Base-by-base conservation (phyloP, 2,113 vertebrate species). In the Aegotheles bennettii region DNA sequence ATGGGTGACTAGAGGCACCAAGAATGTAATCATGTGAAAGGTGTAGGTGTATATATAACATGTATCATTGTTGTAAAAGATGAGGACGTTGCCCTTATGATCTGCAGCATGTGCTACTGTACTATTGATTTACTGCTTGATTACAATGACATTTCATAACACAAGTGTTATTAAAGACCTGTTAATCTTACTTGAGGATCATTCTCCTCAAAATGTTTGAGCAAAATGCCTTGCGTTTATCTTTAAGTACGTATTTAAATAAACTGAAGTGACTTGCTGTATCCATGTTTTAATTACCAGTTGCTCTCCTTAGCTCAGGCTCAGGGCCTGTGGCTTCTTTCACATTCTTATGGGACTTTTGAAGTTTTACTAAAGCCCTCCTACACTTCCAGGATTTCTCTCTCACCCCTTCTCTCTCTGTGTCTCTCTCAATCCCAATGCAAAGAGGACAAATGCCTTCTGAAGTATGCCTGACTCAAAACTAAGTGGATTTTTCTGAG, bases 121-220 rank as follows among this genome's bases (percentile, higher is more conserved):
- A 18, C 64, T 87, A 81, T 94, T 92, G 93, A 95, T 96, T 96
- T 95, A 86, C 94, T 92, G 83, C 79, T 94, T 93, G 76, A 81
- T 95, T 90, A 86, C 84, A 89, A 84, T 84, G 90, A 86, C 92
- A 87, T 95, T 95, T 96, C 77, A 71, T 79, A 95, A 89, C 89
- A 94, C 73, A 84, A 95, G 84, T 87, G 92, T 92, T 93, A 89
- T 95, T 93, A 92, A 94, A 86, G 57, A 35, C 85, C 93, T 90
- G 79, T 95, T 96, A 90, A 93, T 94, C 88, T 95, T 84, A 47
- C 94, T 95, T 70, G 80, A 94, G 88, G 90, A 94, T 88, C 85
- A 64, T 81, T 68, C 93, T 93, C 43, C 75, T 94, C 82, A 85
- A 93, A 85, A 88, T 93, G 92, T 95, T 96, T 95, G 87, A 96